phyloP scores from a whole-genome alignment of 2,113 vertebrate species.

The Platysternon megacephalum region DNA sequence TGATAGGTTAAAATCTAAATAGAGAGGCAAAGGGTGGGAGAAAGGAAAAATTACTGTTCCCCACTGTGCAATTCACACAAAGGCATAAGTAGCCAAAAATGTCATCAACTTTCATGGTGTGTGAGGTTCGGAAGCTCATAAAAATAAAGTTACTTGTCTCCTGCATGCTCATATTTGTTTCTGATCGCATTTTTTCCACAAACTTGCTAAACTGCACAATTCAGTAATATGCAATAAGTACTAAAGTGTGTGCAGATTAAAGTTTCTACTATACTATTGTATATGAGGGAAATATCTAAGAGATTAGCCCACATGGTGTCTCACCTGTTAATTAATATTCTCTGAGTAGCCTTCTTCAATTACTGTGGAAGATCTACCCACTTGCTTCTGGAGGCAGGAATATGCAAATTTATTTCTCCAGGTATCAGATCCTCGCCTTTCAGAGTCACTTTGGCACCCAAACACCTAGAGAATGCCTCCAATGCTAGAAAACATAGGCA shows the following conservation, averaged over 20 bases:
- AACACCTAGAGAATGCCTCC: neutral
- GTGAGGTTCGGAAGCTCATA: neutral
- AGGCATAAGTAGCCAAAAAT: neutral
- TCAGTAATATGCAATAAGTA: neutral
- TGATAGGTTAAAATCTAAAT: neutral
- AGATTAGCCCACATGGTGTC: neutral
- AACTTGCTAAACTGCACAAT: neutral
- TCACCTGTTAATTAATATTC: neutral
- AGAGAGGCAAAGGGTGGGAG: neutral
- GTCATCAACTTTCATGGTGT: neutral
- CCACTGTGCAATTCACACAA: neutral
- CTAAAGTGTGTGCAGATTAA: neutral
- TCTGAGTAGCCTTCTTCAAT: neutral
- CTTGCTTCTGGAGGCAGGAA: neutral
- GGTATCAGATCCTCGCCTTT: neutral
- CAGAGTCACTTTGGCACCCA: neutral
- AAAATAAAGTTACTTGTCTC: neutral
- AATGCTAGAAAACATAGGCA: neutral
- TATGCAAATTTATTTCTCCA: neutral
- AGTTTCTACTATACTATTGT: neutral
- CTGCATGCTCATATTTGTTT: neutral
- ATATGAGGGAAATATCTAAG: neutral
- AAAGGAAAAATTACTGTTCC: neutral
- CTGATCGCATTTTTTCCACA: neutral
- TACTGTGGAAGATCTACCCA: neutral